Evolutionary conservation across 2,113 vertebrate species (phyloP).

Genomic region (Onychorhynchus coronatus): DNA sequence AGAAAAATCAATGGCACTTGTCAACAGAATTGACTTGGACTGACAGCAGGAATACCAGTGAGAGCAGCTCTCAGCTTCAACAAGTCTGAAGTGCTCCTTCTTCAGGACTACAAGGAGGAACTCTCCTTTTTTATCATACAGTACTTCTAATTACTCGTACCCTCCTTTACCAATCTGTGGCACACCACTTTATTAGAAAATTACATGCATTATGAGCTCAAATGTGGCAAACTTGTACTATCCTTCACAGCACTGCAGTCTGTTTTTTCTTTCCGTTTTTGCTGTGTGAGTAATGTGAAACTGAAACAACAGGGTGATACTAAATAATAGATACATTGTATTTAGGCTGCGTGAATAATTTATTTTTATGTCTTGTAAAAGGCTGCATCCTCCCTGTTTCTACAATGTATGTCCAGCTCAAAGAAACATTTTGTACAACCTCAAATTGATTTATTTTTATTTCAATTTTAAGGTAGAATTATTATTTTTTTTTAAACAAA

Average conservation of each 20-base stretch:
- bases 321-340: conserved; percentile 42
- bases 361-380: conserved; percentile 29
- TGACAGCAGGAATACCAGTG: not conserved
- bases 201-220: not conserved
- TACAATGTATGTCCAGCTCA: not conserved
- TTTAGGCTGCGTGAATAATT: conserved; percentile 50
- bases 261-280: not conserved
- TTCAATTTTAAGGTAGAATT: not conserved
- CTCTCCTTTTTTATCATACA: not conserved
- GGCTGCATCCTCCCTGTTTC: not conserved
- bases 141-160: not conserved
- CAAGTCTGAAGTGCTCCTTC: not conserved
- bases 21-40: not conserved
- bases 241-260: not conserved
- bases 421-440: conserved; percentile 17
- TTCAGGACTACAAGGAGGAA: not conserved
- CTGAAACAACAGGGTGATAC: not conserved
- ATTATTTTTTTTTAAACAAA: not conserved
- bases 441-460: not conserved
- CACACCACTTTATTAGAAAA: not conserved
- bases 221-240: not conserved
- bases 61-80: not conserved
- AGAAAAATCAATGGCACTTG: conserved; percentile 5
- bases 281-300: not conserved
- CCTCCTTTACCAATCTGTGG: not conserved